These are phyloP conservation scores for Galerucella calmariensis DNA, from an alignment of 2,888 invertebrate species.

Conservation along the genomic window DNA sequence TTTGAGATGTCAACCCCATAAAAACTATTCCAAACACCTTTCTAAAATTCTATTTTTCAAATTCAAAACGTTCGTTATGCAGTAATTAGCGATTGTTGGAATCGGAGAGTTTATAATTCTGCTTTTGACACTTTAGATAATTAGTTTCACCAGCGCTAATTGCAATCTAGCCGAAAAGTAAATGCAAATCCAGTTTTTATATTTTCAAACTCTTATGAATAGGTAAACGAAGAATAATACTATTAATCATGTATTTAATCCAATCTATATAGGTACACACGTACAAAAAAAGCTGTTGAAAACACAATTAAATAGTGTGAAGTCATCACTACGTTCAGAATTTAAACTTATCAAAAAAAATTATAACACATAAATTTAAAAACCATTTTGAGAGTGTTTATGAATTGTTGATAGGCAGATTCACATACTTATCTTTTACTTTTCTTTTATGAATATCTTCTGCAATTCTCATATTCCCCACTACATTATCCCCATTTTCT, in stretches of 20 bases:
- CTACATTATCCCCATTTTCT: no score
- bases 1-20: background rate
- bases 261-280: background rate
- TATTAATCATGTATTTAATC: background rate
- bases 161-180: background rate
- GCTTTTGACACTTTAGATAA: background rate
- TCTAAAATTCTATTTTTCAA: background rate
- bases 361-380: background rate
- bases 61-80: background rate
- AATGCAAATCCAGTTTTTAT: background rate
- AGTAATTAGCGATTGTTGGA: conserved; percentile 1
- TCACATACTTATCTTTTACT: background rate
- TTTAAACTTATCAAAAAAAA: background rate
- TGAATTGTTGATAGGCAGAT: background rate
- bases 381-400: no score
- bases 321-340: background rate
- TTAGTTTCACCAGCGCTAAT: conserved; percentile 1
- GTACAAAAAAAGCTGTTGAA: background rate
- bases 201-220: background rate
- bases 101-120: background rate
- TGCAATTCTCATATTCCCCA: no score
- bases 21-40: background rate
- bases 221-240: background rate
- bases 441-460: background rate
- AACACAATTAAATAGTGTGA: background rate